These are phyloP conservation scores for Malurus cyaneus DNA, from an alignment of 2,113 vertebrate species.

Conservation along the genomic window DNA sequence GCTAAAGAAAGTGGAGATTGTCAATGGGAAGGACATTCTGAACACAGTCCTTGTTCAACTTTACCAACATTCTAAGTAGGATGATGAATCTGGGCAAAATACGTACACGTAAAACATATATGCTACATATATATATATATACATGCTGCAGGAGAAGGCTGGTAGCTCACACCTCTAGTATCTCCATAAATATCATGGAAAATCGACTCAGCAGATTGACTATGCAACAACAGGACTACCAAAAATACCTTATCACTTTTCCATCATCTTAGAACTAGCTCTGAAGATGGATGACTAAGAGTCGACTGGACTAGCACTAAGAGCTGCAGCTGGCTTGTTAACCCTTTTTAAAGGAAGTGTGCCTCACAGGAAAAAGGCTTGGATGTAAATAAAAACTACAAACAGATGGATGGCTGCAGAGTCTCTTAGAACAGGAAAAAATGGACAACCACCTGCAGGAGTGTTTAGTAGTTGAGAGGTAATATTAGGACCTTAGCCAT, in stretches of 20 bases:
- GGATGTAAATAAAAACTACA: slow-evolving; percentile 38
- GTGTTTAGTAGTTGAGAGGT: not conserved
- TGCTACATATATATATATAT: not conserved
- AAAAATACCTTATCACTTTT: not conserved
- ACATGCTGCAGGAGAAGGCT: not conserved
- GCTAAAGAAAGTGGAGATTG: not conserved
- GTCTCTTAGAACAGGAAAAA: not conserved
- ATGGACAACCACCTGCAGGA: not conserved
- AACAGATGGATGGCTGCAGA: not conserved
- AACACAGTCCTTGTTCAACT: not conserved
- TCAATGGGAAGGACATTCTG: not conserved
- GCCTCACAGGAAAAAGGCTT: slow-evolving; percentile 5
- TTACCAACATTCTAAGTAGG: not conserved
- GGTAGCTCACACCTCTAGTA: not conserved
- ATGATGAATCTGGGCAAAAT: not conserved
- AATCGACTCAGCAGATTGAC: not conserved
- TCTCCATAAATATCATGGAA: not conserved
- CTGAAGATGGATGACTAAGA: not conserved
- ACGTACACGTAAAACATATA: rapidly evolving
- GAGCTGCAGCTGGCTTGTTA: slow-evolving; percentile 1
- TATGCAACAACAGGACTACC: not conserved
- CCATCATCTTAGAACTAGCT: not conserved
- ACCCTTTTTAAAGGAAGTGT: not conserved
- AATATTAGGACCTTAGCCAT: not conserved
- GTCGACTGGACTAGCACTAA: not conserved